phyloP scores from a whole-genome alignment of 2,797 vertebrate genomes.

The Molossus molossus region DNA sequence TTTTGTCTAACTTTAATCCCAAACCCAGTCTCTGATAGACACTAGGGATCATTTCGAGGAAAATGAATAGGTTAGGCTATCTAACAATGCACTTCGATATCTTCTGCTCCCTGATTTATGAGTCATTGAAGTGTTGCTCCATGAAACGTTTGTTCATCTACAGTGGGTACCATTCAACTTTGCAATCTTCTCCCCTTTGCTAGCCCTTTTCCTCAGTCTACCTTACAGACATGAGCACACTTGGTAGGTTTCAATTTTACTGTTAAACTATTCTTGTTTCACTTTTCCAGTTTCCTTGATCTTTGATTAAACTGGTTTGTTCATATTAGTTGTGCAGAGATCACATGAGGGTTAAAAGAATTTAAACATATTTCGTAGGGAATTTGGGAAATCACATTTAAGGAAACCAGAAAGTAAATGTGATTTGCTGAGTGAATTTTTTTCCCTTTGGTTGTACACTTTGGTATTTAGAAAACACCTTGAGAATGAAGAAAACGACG shows the following conservation, averaged over 20 bases:
- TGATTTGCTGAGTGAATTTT: not conserved
- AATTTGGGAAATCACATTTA: slow-evolving; percentile 15
- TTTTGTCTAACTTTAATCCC: not conserved
- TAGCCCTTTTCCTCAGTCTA: not conserved
- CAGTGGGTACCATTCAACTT: not conserved
- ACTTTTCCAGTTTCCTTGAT: not conserved
- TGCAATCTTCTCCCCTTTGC: not conserved
- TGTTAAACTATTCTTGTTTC: not conserved
- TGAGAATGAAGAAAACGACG: slow-evolving; percentile 46
- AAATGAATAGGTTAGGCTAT: not conserved
- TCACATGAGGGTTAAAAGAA: not conserved
- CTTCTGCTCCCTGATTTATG: not conserved
- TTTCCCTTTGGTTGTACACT: slow-evolving; percentile 47
- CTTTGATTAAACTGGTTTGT: not conserved
- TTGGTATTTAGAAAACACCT: slow-evolving; percentile 81
- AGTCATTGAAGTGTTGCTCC: not conserved
- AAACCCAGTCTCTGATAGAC: not conserved
- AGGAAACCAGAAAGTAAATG: not conserved
- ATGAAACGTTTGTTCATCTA: not conserved
- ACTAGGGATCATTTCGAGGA: not conserved
- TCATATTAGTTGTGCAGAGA: not conserved
- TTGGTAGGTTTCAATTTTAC: not conserved
- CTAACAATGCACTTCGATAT: not conserved
- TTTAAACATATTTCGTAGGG: not conserved
- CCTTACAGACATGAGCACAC: not conserved